Evolutionary conservation across 2,797 vertebrate genomes (phyloP).

Genomic region (Enteromius afrohamiltoni): DNA sequence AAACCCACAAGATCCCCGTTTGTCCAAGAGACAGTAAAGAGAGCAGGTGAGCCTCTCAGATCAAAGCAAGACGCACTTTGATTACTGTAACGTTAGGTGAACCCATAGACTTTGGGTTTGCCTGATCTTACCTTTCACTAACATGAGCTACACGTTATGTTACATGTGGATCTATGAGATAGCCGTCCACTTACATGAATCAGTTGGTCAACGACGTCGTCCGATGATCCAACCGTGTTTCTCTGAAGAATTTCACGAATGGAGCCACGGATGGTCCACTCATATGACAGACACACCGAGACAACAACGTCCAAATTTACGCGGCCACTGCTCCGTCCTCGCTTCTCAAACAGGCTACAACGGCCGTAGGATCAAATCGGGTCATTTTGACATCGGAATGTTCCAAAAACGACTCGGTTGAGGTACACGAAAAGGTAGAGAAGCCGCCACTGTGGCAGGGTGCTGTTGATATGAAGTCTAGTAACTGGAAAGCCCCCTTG

Average conservation of each 20-base stretch:
- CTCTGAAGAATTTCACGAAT: constrained; percentile 54
- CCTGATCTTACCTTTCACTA: constrained; percentile 33
- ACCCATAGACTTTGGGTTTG: constrained; percentile 8
- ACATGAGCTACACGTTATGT: constrained; percentile 30
- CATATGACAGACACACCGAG: constrained; percentile 57
- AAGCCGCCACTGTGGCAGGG: constrained; percentile 49
- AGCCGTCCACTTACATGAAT: constrained; percentile 62
- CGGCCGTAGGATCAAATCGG: constrained; percentile 25
- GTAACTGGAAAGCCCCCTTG: constrained; percentile 81
- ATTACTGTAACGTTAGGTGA: constrained; percentile 17
- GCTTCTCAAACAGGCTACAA: constrained; percentile 48
- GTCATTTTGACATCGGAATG: constrained; percentile 51
- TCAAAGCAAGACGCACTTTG: constrained; percentile 16
- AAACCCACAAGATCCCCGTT: not conserved
- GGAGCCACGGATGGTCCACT: constrained; percentile 57
- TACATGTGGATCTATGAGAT: constrained; percentile 1
- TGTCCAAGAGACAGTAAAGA: not conserved
- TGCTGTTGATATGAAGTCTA: constrained; percentile 61
- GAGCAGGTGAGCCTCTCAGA: constrained; percentile 40
- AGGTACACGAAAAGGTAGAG: constrained; percentile 45
- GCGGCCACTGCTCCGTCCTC: constrained; percentile 40
- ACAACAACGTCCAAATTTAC: constrained; percentile 46
- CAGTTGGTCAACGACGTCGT: constrained; percentile 59
- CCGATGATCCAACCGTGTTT: constrained; percentile 63
- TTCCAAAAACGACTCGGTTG: constrained; percentile 34